Evolutionary conservation across 1,140 invertebrate species (phyloP).

Genomic region (Apis mellifera): DNA sequence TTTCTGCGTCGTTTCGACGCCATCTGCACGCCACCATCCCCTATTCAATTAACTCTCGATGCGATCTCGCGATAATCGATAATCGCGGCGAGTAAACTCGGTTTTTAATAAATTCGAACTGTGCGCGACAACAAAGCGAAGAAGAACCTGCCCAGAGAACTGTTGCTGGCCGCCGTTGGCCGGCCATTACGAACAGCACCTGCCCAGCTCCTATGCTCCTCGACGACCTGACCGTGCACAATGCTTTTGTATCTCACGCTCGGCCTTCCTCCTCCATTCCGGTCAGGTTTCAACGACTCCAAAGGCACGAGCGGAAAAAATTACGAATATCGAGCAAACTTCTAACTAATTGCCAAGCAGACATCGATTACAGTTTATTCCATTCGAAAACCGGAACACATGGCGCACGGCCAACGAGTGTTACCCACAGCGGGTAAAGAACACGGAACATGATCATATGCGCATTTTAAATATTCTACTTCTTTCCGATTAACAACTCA

Average conservation of each 20-base stretch:
- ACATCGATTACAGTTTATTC: conserved; percentile 15
- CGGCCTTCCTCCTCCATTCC: conserved; percentile 25
- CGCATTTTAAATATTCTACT: not conserved
- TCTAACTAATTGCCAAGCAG: conserved; percentile 13
- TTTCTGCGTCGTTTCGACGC: conserved; percentile 35
- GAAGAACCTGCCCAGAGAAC: conserved; percentile 60
- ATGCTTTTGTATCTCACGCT: conserved; percentile 50
- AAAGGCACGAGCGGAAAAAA: conserved; percentile 10
- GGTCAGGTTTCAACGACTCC: conserved; percentile 23
- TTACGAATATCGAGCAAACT: conserved; percentile 32
- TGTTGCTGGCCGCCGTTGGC: conserved; percentile 63
- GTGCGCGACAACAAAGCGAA: conserved; percentile 34
- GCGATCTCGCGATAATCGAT: conserved; percentile 62
- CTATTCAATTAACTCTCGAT: conserved; percentile 73
- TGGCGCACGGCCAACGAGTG: not conserved
- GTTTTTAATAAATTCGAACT: conserved; percentile 63
- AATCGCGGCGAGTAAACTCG: conserved; percentile 67
- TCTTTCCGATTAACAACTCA: too few species aligned
- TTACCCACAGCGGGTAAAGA: too few species aligned
- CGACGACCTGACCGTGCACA: conserved; percentile 68
- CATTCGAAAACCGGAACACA: not conserved
- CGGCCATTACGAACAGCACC: conserved; percentile 78
- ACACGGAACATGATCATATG: not conserved
- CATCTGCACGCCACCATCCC: conserved; percentile 44
- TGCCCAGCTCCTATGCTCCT: conserved; percentile 72